Conservation (phyloP, 2,113 vertebrate species). For the Plestiodon gilberti region DNA sequence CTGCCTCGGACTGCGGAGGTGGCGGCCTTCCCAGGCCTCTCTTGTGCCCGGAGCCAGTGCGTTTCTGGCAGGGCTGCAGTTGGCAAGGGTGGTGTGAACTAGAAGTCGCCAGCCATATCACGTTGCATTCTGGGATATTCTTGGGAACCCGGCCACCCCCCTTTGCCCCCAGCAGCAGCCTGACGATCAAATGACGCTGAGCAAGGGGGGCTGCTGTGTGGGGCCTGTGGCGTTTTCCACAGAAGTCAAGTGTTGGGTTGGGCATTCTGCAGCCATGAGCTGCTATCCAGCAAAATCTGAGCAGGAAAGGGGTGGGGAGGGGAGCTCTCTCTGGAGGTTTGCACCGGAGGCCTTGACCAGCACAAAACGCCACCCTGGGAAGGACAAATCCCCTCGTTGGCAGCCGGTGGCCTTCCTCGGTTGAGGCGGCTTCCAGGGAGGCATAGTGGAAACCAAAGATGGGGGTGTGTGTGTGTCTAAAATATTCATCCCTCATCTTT, state of each 20-base stretch:
- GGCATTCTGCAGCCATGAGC: neutral
- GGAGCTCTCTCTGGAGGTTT: neutral
- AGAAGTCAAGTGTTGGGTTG: neutral
- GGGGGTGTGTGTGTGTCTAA: too few relatives aligned
- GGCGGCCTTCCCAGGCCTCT: accelerated
- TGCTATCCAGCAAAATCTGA: too few relatives aligned
- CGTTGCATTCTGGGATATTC: conserved; percentile 13
- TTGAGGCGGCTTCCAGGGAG: neutral
- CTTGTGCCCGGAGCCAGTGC: neutral
- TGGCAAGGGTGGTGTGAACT: neutral
- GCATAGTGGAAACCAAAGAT: neutral
- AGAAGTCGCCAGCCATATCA: neutral
- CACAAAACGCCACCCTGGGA: neutral
- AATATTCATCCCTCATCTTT: too few relatives aligned
- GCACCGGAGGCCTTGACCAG: neutral
- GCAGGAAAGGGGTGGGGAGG: neutral
- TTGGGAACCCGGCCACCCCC: neutral
- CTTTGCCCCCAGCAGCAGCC: accelerated
- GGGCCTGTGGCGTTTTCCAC: accelerated
- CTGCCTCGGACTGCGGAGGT: accelerated
- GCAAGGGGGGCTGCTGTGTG: neutral
- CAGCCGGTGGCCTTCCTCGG: neutral
- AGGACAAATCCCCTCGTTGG: neutral
- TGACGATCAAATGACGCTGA: accelerated
- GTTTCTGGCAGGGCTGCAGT: accelerated